Evolutionary conservation across 2,888 invertebrate species (phyloP), one percentile per base, ranked within the genome.

Genomic region (Ophraella communa): DNA sequence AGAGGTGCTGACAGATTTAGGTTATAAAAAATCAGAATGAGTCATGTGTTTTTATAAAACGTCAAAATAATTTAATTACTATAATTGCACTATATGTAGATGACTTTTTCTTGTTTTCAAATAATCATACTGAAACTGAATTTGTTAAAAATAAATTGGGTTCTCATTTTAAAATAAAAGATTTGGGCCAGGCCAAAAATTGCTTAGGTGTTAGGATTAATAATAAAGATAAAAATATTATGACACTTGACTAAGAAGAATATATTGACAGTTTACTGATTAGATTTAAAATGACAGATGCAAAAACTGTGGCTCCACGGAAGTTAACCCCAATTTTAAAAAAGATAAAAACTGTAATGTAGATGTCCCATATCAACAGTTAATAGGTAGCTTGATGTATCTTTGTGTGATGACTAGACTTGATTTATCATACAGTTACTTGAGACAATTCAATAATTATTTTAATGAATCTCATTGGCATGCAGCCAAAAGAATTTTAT

Each of bases 21-120:
- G 17, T 14, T 63, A 60, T 64, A 66, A 65, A 49, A 70, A 57
- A 60, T 67, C 69, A 21, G 45, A 67, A 60, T 44, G 72, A 73
- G 59, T 68, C 72, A 55, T 72, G 70, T 60, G 44, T 72, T 23
- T 73, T 65, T 65, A 65, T 64, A 8, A 72, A 72, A 18, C n/a
- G 30, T 54, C 33, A 57, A 53, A 35, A 61, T 52, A 17, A 44
- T 61, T 44, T 58, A 7, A 53, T 65, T 44, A 70, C 68, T n/a
- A 62, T 70, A 33, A 53, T 73, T 56, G 69, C 70, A 5, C 45
- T 72, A n/a, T 71, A 70, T 69, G 70, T 55, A 7, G 55, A 62
- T 39, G 62, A 73, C 61, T 73, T 72, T 58, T 70, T 72, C 52
- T 64, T 72, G 56, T 70, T 73, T 64, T 68, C 66, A 39, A 72